Conservation (phyloP, 2,888 invertebrate species). For the Chorisops tibialis region DNA sequence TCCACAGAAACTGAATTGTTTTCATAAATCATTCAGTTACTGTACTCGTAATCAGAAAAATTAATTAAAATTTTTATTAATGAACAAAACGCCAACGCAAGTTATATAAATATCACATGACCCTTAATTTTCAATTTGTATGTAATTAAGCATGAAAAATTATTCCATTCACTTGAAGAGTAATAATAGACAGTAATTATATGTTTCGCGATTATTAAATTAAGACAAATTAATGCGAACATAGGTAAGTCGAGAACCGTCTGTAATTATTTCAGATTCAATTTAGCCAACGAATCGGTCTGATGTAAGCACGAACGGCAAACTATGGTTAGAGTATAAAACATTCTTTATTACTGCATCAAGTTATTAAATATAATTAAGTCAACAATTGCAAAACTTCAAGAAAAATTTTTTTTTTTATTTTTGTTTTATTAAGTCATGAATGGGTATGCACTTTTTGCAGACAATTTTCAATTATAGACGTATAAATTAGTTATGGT, state of each 20-base stretch:
- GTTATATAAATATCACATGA: background rate
- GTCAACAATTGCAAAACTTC: conserved; percentile 17
- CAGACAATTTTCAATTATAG: conserved; percentile 8
- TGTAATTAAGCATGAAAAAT: conserved; percentile 8
- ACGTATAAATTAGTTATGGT: conserved; percentile 14
- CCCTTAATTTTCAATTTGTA: conserved; percentile 11
- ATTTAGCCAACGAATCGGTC: conserved; percentile 1
- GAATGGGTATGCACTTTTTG: background rate
- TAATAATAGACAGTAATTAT: conserved; percentile 19
- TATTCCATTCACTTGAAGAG: background rate
- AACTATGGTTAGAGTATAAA: background rate
- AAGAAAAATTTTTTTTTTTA: conserved; percentile 6
- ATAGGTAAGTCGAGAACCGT: conserved; percentile 5
- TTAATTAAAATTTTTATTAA: too few relatives aligned
- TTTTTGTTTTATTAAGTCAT: too few relatives aligned
- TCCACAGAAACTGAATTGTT: too few relatives aligned
- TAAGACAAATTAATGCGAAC: conserved; percentile 21
- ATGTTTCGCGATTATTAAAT: conserved; percentile 23
- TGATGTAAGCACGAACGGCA: too few relatives aligned
- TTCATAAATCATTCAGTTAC: too few relatives aligned
- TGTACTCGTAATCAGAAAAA: too few relatives aligned
- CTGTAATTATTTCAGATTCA: conserved; percentile 25
- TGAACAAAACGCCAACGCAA: too few relatives aligned
- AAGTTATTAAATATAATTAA: conserved; percentile 22
- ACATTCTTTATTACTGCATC: background rate